Percentiles rank a stretch among this genome's conserved stretches.
phyloP scores from a whole-genome alignment of 2,797 vertebrate species.

The Poeciliopsis infans region DNA sequence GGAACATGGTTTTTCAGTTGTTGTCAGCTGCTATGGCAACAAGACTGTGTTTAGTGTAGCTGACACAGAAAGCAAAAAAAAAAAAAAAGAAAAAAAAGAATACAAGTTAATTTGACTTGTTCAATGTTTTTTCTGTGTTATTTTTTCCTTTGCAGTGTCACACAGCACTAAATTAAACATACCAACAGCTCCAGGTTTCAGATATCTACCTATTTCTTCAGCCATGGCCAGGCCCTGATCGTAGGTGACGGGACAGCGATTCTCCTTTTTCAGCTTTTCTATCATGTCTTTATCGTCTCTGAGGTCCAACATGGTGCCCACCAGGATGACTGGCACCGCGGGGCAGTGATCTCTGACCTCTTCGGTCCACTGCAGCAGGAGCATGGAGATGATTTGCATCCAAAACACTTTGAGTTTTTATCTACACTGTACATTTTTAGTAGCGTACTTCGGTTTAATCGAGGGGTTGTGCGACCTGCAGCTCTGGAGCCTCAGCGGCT shows the following conservation, averaged over 20 bases:
- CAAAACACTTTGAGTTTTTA: not conserved
- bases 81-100: too few species aligned
- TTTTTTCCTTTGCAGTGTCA: too few species aligned
- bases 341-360: slow-evolving; percentile 98
- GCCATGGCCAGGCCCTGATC: slow-evolving; percentile 97
- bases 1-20: too few species aligned
- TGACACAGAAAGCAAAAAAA: too few species aligned
- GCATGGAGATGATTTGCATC: not conserved
- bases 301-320: slow-evolving; percentile 97
- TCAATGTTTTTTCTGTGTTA: too few species aligned
- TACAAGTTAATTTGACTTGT: too few species aligned
- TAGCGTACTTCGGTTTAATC: not conserved
- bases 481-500: too few species aligned
- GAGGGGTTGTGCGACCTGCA: not conserved
- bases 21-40: too few species aligned
- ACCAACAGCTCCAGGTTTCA: not conserved
- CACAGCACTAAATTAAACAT: too few species aligned
- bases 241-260: slow-evolving; percentile 95
- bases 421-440: not conserved
- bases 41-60: too few species aligned
- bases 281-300: slow-evolving; percentile 97
- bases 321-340: slow-evolving; percentile 96
- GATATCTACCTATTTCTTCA: slow-evolving; percentile 91
- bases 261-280: slow-evolving; percentile 98
- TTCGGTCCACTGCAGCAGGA: slow-evolving; percentile 89